Evolutionary conservation across 1,140 invertebrate species (phyloP).

Genomic region (Oncopodura yosiiana): DNA sequence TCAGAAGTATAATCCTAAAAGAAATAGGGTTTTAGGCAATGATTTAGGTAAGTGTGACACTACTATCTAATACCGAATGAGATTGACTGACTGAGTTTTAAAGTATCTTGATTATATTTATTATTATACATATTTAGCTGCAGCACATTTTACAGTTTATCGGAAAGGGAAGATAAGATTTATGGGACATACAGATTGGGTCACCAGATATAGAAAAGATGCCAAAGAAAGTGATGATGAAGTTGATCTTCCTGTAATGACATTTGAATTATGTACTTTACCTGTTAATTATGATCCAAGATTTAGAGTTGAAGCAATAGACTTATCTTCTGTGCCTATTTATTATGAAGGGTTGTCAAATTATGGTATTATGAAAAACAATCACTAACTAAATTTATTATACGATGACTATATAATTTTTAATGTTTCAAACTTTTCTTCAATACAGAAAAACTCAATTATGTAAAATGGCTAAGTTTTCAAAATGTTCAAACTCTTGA

Average conservation of each 20-base stretch:
- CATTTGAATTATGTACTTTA: slow-evolving; percentile 17
- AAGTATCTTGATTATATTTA: too few relatives aligned
- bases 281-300: slow-evolving; percentile 41
- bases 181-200: slow-evolving; percentile 42
- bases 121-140: too few relatives aligned
- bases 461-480: slow-evolving; percentile 56
- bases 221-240: slow-evolving; percentile 36
- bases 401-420: background rate
- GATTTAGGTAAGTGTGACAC: too few relatives aligned
- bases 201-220: slow-evolving; percentile 38
- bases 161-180: slow-evolving; percentile 60
- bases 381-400: too few relatives aligned
- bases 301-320: slow-evolving; percentile 55
- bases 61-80: too few relatives aligned
- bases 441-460: slow-evolving; percentile 43
- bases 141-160: slow-evolving; percentile 59
- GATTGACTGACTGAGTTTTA: too few relatives aligned
- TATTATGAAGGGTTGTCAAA: slow-evolving; percentile 63
- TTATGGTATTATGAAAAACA: too few relatives aligned
- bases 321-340: slow-evolving; percentile 48
- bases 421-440: slow-evolving; percentile 17
- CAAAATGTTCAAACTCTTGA: slow-evolving; percentile 53
- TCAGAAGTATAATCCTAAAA: slow-evolving; percentile 42
- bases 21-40: slow-evolving; percentile 46
- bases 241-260: slow-evolving; percentile 46